phyloP scores from a whole-genome alignment of 1,140 invertebrate species.

The Leptopilina boulardi region DNA sequence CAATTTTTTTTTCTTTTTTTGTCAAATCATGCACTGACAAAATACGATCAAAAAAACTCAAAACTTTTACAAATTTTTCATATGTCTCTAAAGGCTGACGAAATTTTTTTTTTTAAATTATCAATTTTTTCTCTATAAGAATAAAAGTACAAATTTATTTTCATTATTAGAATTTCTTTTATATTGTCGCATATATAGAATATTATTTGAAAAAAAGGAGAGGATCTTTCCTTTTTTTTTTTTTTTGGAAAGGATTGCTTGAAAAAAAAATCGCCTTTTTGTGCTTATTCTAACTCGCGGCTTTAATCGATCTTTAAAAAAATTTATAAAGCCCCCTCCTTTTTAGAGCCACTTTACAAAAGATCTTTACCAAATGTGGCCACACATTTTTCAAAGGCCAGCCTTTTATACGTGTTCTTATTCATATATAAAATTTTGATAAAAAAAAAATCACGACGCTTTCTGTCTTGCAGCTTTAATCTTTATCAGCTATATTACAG shows the following conservation, averaged over 20 bases:
- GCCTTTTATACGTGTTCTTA: conserved; percentile 50
- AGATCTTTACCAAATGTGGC: background rate
- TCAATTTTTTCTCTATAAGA: too few relatives aligned
- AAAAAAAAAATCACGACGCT: conserved; percentile 35
- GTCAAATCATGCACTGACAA: background rate
- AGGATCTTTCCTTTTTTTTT: too few relatives aligned
- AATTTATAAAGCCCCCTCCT: background rate
- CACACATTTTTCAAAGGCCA: background rate
- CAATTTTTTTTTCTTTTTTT: background rate
- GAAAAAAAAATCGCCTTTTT: background rate
- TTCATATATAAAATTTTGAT: conserved; percentile 41
- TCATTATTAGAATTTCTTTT: too few relatives aligned
- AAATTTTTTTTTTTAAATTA: too few relatives aligned
- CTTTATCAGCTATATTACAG: conserved; percentile 54
- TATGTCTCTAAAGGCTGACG: too few relatives aligned
- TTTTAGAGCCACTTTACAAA: background rate
- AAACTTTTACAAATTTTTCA: too few relatives aligned
- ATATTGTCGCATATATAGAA: too few relatives aligned
- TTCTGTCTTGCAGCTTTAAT: conserved; percentile 54
- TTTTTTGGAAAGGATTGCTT: background rate
- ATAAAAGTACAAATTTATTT: too few relatives aligned
- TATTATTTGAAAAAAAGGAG: too few relatives aligned
- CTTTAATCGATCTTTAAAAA: background rate
- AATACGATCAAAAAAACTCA: background rate
- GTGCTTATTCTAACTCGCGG: background rate